Conservation (phyloP, 1,140 invertebrate species). For the Diachasma alloeum region DNA sequence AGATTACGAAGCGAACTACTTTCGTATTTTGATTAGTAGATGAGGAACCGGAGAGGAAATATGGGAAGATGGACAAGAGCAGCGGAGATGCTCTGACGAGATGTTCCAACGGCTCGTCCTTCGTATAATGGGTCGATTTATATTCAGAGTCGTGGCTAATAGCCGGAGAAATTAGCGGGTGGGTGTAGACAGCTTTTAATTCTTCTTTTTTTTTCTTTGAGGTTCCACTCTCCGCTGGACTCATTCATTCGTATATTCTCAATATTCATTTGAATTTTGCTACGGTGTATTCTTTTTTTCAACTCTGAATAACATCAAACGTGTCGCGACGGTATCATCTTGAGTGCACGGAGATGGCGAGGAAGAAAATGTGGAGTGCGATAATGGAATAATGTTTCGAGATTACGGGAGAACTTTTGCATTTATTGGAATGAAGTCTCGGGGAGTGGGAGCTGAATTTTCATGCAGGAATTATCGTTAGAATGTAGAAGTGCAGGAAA, state of each 20-base stretch:
- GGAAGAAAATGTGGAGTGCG: not conserved
- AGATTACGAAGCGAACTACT: constrained; percentile 31
- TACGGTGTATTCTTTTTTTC: not conserved
- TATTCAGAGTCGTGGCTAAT: constrained; percentile 47
- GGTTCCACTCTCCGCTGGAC: not conserved
- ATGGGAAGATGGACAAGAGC: constrained; percentile 16
- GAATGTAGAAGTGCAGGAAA: too few relatives aligned
- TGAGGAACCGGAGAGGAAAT: not conserved
- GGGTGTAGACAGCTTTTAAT: constrained; percentile 39
- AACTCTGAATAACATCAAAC: not conserved
- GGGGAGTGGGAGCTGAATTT: too few relatives aligned
- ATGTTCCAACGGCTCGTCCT: constrained; percentile 20
- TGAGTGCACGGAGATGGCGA: not conserved
- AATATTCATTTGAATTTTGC: constrained; percentile 13
- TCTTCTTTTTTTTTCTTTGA: not conserved
- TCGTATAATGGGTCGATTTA: constrained; percentile 45
- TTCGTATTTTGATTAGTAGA: constrained; percentile 35
- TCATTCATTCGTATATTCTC: not conserved
- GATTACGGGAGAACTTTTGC: not conserved
- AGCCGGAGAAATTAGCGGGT: constrained; percentile 47
- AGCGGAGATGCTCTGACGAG: constrained; percentile 15
- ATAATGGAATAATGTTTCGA: not conserved
- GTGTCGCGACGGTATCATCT: not conserved
- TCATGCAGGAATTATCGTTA: too few relatives aligned
- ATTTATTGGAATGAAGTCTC: not conserved